Evolutionary conservation across 1,140 invertebrate species (phyloP), one percentile per base, ranked within the genome.

Genomic region (Matsumurasca onukii): DNA sequence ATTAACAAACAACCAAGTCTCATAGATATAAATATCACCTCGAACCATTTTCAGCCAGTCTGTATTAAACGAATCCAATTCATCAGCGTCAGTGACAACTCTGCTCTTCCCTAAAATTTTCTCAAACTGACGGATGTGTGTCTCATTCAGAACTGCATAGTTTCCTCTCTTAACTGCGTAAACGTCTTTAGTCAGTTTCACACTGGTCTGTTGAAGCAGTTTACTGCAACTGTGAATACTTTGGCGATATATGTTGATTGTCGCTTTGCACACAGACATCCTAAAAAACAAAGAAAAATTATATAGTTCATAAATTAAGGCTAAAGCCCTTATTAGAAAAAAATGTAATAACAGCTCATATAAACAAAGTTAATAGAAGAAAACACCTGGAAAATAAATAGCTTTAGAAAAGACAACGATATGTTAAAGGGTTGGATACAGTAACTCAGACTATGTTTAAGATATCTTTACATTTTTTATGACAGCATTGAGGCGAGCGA

Each of bases 31-130:
- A n/a, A 55, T 68, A 48, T 55, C 68, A 95, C 97, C 97, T 89
- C 91, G 86, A 70, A 93, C 93, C 76, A 88, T 92, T 78, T 89
- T 91, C 29, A 97, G 83, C 90, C 96, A 98, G 80, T 99, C 98
- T 20, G 89, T 88, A 77, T 99, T 99, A 76, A 92, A 95, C 0
- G 82, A 80, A 48, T 91, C 83, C 29, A 97, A 83, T 73, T 98
- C 94, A 15, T 84, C 80, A 20, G 82, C 78, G 69, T 91, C 87
- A 3, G 89, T 91, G 48, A 97, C 76, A 0, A 95, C 85, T 73
- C 91, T 78, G 49, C 86, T 82, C 31, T 83, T 78, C 3, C 86
- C 89, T 30, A 98, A 76, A 31, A 96, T 75, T 20, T 83, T 81
- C 75, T 86, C 83, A 77, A 98, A 97, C 75, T 86, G 86, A 25